Evolutionary conservation across 2,888 invertebrate species (phyloP).

Genomic region (Cheilosia scutellata): DNA sequence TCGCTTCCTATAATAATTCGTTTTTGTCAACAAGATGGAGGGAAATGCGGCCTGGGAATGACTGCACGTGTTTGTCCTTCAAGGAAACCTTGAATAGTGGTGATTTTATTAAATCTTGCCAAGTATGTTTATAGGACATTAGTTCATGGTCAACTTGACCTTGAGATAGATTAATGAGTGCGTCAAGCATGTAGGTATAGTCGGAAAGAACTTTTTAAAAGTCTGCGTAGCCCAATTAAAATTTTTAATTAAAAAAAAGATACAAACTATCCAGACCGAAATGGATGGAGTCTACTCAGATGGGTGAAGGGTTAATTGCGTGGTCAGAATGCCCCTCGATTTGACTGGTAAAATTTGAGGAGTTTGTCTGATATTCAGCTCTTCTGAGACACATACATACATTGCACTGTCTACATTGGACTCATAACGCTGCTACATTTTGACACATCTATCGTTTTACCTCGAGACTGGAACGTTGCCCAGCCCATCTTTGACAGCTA

Average conservation of each 20-base stretch:
- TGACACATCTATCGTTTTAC: too few relatives aligned
- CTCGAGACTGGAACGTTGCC: too few relatives aligned
- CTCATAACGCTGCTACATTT: too few relatives aligned
- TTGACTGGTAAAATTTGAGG: not conserved
- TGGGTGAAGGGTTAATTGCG: too few relatives aligned
- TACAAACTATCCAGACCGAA: not conserved
- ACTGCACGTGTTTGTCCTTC: not conserved
- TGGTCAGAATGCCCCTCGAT: not conserved
- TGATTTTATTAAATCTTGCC: not conserved
- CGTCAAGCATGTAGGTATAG: too few relatives aligned
- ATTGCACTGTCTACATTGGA: too few relatives aligned
- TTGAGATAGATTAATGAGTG: too few relatives aligned
- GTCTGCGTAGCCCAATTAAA: not conserved
- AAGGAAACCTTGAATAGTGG: not conserved
- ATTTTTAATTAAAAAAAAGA: not conserved
- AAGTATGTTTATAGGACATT: not conserved
- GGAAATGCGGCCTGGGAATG: not conserved
- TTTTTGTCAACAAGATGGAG: not conserved
- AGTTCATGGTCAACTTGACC: not conserved
- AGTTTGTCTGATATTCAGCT: too few relatives aligned
- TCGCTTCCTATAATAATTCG: not conserved
- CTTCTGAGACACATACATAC: too few relatives aligned
- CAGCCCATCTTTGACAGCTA: too few relatives aligned
- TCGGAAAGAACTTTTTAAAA: not conserved
- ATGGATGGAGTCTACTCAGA: too few relatives aligned